These are phyloP conservation scores for Myotis lucifugus DNA, from an alignment of 2,113 vertebrate species.

Conservation along the genomic window DNA sequence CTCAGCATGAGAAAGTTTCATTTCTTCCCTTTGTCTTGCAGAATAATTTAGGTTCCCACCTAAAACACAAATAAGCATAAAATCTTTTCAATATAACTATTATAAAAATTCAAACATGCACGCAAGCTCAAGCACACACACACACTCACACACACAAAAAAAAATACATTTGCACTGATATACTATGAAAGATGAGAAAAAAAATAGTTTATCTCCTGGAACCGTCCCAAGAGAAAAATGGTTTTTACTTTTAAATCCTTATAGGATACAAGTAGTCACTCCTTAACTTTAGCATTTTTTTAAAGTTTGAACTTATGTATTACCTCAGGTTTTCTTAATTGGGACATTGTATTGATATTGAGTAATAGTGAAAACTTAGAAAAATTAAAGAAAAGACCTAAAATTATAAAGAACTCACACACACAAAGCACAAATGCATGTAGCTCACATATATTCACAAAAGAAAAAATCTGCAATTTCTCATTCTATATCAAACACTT, in stretches of 20 bases:
- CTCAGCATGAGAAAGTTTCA: constrained; percentile 89
- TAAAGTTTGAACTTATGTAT: background rate
- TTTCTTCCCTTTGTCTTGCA: constrained; percentile 88
- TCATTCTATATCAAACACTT: constrained; percentile 15
- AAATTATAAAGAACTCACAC: background rate
- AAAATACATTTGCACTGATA: background rate
- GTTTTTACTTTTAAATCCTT: constrained; percentile 6
- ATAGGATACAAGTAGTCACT: background rate
- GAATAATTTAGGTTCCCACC: constrained; percentile 95
- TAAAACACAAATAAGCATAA: constrained; percentile 74
- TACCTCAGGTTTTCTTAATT: background rate
- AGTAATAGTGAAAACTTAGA: background rate
- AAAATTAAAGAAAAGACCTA: constrained; percentile 41
- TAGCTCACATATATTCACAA: background rate
- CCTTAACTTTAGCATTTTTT: background rate
- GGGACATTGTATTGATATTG: background rate
- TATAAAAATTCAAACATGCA: background rate
- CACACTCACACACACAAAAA: background rate
- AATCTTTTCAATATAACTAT: background rate
- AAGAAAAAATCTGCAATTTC: background rate
- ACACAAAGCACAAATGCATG: background rate
- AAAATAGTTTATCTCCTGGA: background rate
- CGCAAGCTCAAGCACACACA: too few species aligned
- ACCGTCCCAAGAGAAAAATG: background rate
- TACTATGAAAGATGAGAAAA: background rate